Conservation (phyloP, 2,113 vertebrate genomes). For the Nibea albiflora region DNA sequence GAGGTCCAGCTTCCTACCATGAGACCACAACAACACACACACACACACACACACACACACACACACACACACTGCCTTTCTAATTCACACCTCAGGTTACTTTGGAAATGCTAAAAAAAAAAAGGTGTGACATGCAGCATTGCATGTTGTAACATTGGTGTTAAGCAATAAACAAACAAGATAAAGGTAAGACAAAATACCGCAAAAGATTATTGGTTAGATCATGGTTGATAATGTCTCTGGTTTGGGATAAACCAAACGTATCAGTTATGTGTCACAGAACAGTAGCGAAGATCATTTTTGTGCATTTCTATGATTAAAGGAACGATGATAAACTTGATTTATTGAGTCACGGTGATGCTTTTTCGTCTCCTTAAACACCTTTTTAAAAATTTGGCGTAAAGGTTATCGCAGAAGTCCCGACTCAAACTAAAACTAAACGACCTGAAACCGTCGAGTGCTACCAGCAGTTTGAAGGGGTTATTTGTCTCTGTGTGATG, state of each 20-base stretch:
- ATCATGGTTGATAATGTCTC: background rate
- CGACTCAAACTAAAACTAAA: background rate
- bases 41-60: background rate
- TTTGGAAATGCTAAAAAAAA: background rate
- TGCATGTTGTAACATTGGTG: background rate
- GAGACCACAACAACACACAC: constrained; percentile 22
- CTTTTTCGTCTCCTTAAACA: background rate
- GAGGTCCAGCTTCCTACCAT: constrained; percentile 34
- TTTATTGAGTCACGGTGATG: background rate
- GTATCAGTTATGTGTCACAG: background rate
- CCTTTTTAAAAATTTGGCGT: no score
- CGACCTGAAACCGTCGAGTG: background rate
- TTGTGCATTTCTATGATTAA: background rate
- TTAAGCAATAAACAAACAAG: background rate
- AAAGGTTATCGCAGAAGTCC: background rate
- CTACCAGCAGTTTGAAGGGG: background rate
- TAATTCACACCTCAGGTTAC: constrained; percentile 24
- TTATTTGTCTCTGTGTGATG: constrained; percentile 51
- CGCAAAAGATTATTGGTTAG: background rate
- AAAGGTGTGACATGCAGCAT: background rate
- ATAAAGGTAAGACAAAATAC: background rate
- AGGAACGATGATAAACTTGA: background rate
- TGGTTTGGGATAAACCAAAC: background rate
- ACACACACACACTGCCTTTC: background rate
- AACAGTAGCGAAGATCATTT: background rate